These are phyloP conservation scores for Steinernema hermaphroditum DNA, from an alignment of 2,888 invertebrate species.

Conservation along the genomic window DNA sequence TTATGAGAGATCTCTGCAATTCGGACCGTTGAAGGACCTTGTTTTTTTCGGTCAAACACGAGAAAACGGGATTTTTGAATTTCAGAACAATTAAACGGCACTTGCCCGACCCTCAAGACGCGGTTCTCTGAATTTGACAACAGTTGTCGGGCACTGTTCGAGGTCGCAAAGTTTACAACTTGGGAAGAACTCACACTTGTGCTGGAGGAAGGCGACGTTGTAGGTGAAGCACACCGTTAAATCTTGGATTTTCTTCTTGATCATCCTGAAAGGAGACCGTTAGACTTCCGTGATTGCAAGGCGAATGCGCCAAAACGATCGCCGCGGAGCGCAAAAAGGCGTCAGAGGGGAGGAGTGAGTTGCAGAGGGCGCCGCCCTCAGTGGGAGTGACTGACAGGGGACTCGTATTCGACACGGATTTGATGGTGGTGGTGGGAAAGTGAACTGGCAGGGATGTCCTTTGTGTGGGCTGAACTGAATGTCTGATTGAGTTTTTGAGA, in stretches of 20 bases:
- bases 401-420: background rate
- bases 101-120: too few relatives aligned
- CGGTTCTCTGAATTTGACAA: too few relatives aligned
- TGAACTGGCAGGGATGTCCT: background rate
- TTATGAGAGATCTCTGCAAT: conserved; percentile 23
- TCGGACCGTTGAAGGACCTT: too few relatives aligned
- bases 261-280: conserved; percentile 45
- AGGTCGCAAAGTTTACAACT: too few relatives aligned
- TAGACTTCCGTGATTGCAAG: too few relatives aligned
- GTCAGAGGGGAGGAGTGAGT: too few relatives aligned
- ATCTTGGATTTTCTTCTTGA: conserved; percentile 61
- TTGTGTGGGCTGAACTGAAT: conserved; percentile 1
- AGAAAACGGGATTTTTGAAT: too few relatives aligned
- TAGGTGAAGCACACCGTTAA: conserved; percentile 61
- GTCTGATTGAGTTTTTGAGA: conserved; percentile 5
- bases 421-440: conserved; percentile 9
- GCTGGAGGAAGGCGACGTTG: conserved; percentile 59
- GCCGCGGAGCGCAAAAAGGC: too few relatives aligned
- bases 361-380: background rate
- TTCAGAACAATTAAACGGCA: too few relatives aligned
- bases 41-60: too few relatives aligned
- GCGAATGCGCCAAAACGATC: too few relatives aligned
- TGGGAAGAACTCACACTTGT: conserved; percentile 47
- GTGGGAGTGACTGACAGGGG: conserved; percentile 18
- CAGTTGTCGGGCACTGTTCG: too few relatives aligned